Evolutionary conservation across 2,797 vertebrate genomes (phyloP).

Genomic region (Poeciliopsis gracilis): DNA sequence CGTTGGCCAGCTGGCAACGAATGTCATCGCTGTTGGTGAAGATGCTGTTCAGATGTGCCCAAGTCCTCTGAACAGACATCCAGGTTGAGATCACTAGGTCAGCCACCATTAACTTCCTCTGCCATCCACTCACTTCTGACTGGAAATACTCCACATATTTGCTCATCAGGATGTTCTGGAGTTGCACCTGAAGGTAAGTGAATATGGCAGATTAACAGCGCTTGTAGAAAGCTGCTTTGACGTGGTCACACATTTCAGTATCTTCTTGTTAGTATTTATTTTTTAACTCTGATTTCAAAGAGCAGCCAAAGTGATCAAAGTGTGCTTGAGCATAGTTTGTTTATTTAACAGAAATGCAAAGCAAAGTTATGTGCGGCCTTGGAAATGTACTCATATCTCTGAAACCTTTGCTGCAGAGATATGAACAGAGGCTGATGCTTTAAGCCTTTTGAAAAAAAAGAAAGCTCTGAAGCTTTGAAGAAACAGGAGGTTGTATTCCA

Average conservation of each 20-base stretch:
- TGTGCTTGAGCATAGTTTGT: neutral
- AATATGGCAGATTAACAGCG: neutral
- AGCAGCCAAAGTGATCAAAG: neutral
- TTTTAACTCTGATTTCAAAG: neutral
- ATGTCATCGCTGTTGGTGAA: slow-evolving; percentile 89
- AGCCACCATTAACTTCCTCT: slow-evolving; percentile 84
- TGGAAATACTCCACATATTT: slow-evolving; percentile 88
- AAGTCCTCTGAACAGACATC: slow-evolving; percentile 87
- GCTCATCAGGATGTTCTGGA: slow-evolving; percentile 88
- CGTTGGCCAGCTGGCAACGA: slow-evolving; percentile 84
- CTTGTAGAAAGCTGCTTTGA: neutral
- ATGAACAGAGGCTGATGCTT: neutral
- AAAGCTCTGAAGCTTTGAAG: neutral
- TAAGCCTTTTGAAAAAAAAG: neutral
- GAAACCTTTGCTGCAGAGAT: neutral
- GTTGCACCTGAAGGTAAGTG: slow-evolving; percentile 73
- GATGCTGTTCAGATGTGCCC: slow-evolving; percentile 88
- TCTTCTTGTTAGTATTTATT: neutral
- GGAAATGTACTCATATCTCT: neutral
- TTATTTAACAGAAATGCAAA: neutral
- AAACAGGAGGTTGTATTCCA: neutral
- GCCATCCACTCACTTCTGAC: slow-evolving; percentile 85
- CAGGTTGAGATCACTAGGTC: slow-evolving; percentile 85
- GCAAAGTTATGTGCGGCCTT: neutral
- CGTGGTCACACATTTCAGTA: neutral